Evolutionary conservation across 2,797 vertebrate species (phyloP), one percentile per base, ranked within the genome.

Genomic region (Setipinna tenuifilis): DNA sequence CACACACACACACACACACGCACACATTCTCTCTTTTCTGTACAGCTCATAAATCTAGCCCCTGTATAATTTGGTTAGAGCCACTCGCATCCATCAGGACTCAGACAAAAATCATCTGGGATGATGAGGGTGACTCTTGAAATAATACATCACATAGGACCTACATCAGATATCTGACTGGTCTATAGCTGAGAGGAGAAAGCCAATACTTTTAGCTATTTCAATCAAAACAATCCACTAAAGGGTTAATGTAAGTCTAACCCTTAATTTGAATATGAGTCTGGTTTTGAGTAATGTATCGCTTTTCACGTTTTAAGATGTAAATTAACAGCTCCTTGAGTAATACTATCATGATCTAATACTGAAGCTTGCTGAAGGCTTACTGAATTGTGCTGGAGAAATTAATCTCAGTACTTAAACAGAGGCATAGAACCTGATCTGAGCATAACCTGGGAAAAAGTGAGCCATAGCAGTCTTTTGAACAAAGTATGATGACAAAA

Each of bases 11-110:
- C n/a, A n/a, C n/a, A n/a, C n/a, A n/a, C n/a, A n/a, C n/a, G n/a
- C n/a, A n/a, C n/a, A n/a, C n/a, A n/a, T n/a, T 41, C 35, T 41
- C 21, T 19, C 10, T n/a, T 9, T 68, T 44, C 71, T 59, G 48
- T 78, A 41, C 50, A 61, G 75, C 17, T 81, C 75, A 28, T 75
- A 62, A 68, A 83, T 75, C 23, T 80, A 50, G 14, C 58, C 50
- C 28, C 50, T 50, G 44, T 41, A 21, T 84, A 83, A 85, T 83
- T 81, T 58, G 58, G 57, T 83, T 82, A 75, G n/a, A 81, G 48
- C 19, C 3, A 46, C 85, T 57, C 83, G n/a, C 61, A 86, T 84
- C 83, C 83, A 84, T 88, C 62, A 84, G 62, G 0, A 2, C 41
- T 28, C 87, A 54, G 58, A 23, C 84, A 84, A 88, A 86, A 50